Percentiles rank a stretch among this genome's conserved stretches.
These are phyloP conservation scores for Cyclophora albipunctata DNA, from an alignment of 2,888 invertebrate species.

Conservation along the genomic window DNA sequence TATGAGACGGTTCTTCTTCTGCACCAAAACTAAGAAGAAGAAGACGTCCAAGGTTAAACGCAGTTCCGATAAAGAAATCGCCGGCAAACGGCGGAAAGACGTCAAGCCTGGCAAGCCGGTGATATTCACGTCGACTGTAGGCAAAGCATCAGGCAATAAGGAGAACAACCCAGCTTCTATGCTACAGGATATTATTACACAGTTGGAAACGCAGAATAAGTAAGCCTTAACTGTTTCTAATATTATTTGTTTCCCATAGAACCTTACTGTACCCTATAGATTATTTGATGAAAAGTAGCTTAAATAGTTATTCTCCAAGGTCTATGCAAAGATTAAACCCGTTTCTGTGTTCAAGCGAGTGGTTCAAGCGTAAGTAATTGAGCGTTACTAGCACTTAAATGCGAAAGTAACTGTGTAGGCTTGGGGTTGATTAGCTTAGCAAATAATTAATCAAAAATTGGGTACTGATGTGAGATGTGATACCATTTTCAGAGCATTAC, in stretches of 20 bases:
- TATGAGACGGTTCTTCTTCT: constrained; percentile 64
- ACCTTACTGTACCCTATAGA: too few relatives aligned
- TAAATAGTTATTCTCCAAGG: too few relatives aligned
- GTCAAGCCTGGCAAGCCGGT: constrained; percentile 40
- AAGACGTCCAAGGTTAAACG: constrained; percentile 37
- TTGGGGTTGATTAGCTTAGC: too few relatives aligned
- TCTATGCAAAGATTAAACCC: too few relatives aligned
- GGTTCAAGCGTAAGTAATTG: too few relatives aligned
- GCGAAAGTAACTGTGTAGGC: too few relatives aligned
- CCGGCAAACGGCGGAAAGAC: constrained; percentile 30
- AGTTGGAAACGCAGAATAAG: constrained; percentile 81
- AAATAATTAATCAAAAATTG: too few relatives aligned
- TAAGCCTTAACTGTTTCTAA: constrained; percentile 26
- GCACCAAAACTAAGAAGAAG: constrained; percentile 58
- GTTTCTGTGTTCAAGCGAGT: too few relatives aligned
- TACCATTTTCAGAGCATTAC: constrained; percentile 59
- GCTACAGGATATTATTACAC: constrained; percentile 81
- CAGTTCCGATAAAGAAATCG: constrained; percentile 22
- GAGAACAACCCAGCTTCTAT: constrained; percentile 75
- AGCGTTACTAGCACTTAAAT: too few relatives aligned
- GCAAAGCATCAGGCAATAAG: constrained; percentile 57
- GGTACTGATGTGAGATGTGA: too few relatives aligned
- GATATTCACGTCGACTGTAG: constrained; percentile 65
- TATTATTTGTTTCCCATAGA: background rate
- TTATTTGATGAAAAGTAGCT: too few relatives aligned